Percentiles rank a stretch among this genome's conserved stretches.
Conservation (phyloP, 2,797 vertebrate species). For the Tenualosa thibaudeaui region DNA sequence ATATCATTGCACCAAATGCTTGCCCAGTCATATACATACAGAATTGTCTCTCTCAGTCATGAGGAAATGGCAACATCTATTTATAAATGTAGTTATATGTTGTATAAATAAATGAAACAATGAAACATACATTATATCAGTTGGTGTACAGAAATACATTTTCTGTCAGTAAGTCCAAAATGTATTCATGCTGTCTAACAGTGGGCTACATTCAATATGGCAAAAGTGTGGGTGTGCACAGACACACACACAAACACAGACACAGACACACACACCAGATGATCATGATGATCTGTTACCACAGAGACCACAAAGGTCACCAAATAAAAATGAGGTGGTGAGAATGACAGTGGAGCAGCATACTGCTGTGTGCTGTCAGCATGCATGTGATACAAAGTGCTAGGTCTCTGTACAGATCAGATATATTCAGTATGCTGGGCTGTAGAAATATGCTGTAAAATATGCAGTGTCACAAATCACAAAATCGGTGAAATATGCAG, state of each 20-base stretch:
- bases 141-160: too few relatives aligned
- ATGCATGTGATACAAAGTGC: background rate
- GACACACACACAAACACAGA: background rate
- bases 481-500: background rate
- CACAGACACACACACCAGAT: constrained; percentile 2
- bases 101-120: too few relatives aligned
- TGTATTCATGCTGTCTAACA: too few relatives aligned
- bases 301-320: constrained; percentile 14
- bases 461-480: background rate
- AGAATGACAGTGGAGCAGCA: background rate
- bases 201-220: too few relatives aligned
- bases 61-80: too few relatives aligned
- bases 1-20: too few relatives aligned
- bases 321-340: background rate
- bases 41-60: too few relatives aligned
- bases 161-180: too few relatives aligned
- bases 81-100: too few relatives aligned
- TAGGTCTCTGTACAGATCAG: background rate
- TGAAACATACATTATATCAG: too few relatives aligned
- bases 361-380: background rate
- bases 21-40: too few relatives aligned
- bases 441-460: background rate
- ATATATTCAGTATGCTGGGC: background rate
- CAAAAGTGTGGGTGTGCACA: too few relatives aligned
- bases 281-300: constrained; percentile 5